A percentile compares a stretch with the other conserved stretches of the same genome.
phyloP scores from a whole-genome alignment of 2,797 vertebrate genomes.

The Sebastes reedi region DNA sequence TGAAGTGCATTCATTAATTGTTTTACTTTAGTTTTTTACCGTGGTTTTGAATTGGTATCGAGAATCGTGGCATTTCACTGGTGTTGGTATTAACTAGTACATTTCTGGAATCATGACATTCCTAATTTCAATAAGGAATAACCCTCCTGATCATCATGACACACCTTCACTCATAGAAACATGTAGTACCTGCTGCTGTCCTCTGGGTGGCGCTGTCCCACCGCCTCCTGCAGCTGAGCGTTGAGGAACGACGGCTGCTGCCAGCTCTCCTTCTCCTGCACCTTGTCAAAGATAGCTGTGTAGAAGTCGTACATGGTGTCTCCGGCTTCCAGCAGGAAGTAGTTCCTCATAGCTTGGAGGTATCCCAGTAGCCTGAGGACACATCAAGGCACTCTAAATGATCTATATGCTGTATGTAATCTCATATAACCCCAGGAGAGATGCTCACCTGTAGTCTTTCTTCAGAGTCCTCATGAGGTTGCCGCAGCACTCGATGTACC shows the following conservation, averaged over 20 bases:
- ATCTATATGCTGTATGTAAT: background rate
- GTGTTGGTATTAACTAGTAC: too few species aligned
- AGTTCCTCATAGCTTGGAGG: slow-evolving; percentile 98
- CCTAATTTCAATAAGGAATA: too few species aligned
- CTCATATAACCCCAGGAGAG: too few species aligned
- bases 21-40: too few species aligned
- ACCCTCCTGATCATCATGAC: too few species aligned
- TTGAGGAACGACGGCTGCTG: slow-evolving; percentile 95
- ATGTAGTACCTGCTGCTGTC: slow-evolving; percentile 90
- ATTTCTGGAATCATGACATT: too few species aligned
- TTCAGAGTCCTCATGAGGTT: slow-evolving; percentile 97
- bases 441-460: slow-evolving; percentile 91
- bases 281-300: slow-evolving; percentile 98
- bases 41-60: too few species aligned
- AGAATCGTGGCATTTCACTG: too few species aligned
- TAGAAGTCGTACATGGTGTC: slow-evolving; percentile 99
- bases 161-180: background rate
- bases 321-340: slow-evolving; percentile 97
- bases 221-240: slow-evolving; percentile 94
- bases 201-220: slow-evolving; percentile 93
- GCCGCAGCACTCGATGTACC: slow-evolving; percentile 95
- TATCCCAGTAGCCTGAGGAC: slow-evolving; percentile 90
- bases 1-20: too few species aligned
- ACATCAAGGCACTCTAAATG: background rate
- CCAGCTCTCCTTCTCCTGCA: slow-evolving; percentile 96